A percentile compares a stretch with the other conserved stretches of the same genome.
These are phyloP conservation scores for Agonopterix heracliana DNA, from an alignment of 2,888 invertebrate genomes.

Conservation along the genomic window DNA sequence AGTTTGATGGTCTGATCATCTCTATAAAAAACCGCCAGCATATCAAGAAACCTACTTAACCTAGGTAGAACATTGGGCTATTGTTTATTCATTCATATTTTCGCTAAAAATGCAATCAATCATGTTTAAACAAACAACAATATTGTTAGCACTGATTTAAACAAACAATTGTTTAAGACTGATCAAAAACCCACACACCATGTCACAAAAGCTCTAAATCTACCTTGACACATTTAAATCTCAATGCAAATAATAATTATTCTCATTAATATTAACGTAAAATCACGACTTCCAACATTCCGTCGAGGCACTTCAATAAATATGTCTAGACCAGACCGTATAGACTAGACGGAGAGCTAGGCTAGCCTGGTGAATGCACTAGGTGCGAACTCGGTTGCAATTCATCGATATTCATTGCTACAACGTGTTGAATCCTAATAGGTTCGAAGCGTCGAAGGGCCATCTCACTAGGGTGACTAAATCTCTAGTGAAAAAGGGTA, in stretches of 20 bases:
- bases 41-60: too few species aligned
- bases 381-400: slow-evolving; percentile 22
- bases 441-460: slow-evolving; percentile 1
- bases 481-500: too few species aligned
- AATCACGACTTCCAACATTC: not conserved
- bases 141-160: too few species aligned
- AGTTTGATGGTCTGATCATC: too few species aligned
- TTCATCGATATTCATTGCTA: slow-evolving; percentile 27
- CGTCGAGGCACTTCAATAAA: not conserved
- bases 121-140: too few species aligned
- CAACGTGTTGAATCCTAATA: slow-evolving; percentile 23
- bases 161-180: too few species aligned
- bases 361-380: not conserved
- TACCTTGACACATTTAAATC: not conserved
- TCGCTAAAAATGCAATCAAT: too few species aligned
- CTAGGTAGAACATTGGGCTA: too few species aligned
- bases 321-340: not conserved
- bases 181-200: too few species aligned
- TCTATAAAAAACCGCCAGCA: too few species aligned
- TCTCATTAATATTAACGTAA: not conserved
- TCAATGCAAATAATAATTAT: not conserved
- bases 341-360: not conserved
- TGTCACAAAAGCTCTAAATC: too few species aligned
- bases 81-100: too few species aligned
- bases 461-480: slow-evolving; percentile 7